Conservation (phyloP, 2,888 invertebrate species). For the Eretmocerus hayati region DNA sequence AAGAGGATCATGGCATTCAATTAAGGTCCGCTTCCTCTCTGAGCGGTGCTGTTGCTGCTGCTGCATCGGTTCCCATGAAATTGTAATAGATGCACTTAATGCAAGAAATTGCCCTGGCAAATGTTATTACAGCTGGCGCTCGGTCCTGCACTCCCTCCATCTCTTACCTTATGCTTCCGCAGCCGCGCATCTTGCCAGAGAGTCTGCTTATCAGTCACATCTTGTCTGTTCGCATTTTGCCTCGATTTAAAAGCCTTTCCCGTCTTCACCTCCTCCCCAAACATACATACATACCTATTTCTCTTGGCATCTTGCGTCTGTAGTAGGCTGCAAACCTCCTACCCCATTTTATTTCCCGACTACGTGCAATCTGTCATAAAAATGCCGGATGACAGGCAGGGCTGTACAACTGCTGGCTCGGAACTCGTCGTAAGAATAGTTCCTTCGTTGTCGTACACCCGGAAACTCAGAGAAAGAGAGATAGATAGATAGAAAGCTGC, state of each 20-base stretch:
- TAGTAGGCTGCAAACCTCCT: no score
- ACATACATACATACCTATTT: not conserved
- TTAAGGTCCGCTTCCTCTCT: no score
- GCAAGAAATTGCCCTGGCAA: slow-evolving; percentile 5
- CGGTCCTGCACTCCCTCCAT: not conserved
- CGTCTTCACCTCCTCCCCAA: not conserved
- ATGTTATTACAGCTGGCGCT: slow-evolving; percentile 3
- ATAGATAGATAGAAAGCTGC: no score
- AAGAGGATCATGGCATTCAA: no score
- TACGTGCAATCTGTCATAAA: slow-evolving; percentile 22
- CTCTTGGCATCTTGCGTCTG: no score
- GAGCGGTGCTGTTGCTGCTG: no score
- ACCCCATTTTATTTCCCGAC: slow-evolving; percentile 9
- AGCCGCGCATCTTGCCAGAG: no score
- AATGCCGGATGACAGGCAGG: slow-evolving; percentile 17
- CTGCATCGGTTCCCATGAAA: not conserved
- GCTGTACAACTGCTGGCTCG: not conserved
- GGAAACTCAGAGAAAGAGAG: not conserved
- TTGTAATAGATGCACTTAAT: slow-evolving; percentile 1
- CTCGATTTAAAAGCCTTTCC: slow-evolving; percentile 1
- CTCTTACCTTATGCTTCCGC: no score
- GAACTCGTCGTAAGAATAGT: slow-evolving; percentile 18
- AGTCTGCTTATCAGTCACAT: slow-evolving; percentile 13
- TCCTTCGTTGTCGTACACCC: slow-evolving; percentile 3
- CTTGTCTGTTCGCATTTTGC: not conserved